Evolutionary conservation across 2,888 invertebrate genomes (phyloP).

Genomic region (Mamestra brassicae): DNA sequence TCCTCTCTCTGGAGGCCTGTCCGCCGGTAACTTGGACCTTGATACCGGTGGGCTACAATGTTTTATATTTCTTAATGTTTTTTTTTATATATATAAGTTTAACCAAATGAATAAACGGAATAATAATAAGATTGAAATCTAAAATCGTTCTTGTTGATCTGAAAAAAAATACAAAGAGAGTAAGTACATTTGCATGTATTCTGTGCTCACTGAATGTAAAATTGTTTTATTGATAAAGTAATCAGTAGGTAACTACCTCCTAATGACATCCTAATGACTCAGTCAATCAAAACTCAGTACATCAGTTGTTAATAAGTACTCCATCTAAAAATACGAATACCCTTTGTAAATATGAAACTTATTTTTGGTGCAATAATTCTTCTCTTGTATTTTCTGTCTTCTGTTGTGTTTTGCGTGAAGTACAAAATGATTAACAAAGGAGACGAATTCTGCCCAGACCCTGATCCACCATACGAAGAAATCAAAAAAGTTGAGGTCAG

Average conservation of each 20-base stretch:
- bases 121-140: no score
- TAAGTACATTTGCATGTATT: background rate
- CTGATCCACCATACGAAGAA: constrained; percentile 26
- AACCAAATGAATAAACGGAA: no score
- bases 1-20: no score
- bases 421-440: constrained; percentile 38
- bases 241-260: background rate
- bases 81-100: no score
- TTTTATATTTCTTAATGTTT: no score
- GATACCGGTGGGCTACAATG: no score
- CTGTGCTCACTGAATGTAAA: constrained; percentile 8
- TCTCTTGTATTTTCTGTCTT: background rate
- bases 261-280: constrained; percentile 23
- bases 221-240: constrained; percentile 17
- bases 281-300: background rate
- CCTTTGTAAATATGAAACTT: background rate
- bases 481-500: constrained; percentile 15
- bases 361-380: constrained; percentile 11
- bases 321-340: background rate
- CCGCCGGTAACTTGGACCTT: no score
- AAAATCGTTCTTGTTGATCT: background rate
- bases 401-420: constrained; percentile 29
- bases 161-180: background rate
- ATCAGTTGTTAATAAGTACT: constrained; percentile 22
- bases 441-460: constrained; percentile 27